Percentiles rank a stretch among this genome's conserved stretches.
Evolutionary conservation across 2,113 vertebrate genomes (phyloP).

Genomic region (Bufo bufo): DNA sequence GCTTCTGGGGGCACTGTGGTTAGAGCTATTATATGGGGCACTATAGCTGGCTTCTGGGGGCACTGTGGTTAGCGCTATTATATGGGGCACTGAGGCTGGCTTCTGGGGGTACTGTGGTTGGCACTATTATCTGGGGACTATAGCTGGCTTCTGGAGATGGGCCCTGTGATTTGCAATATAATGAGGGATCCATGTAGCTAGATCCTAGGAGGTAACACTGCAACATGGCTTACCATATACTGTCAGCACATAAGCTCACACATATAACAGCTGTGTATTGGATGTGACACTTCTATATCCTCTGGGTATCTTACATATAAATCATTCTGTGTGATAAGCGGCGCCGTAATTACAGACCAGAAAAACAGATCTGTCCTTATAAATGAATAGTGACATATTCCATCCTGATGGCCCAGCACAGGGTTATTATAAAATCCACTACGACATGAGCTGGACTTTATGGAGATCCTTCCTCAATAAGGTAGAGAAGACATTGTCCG

Average conservation of each 20-base stretch:
- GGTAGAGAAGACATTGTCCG: not conserved
- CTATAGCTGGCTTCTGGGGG: no score
- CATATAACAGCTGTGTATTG: not conserved
- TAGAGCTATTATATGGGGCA: no score
- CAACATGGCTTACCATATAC: no score
- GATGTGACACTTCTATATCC: not conserved
- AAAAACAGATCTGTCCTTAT: not conserved
- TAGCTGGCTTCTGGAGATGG: no score
- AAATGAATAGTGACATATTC: slow-evolving; percentile 18
- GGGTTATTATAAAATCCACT: not conserved
- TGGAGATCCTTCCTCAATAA: not conserved
- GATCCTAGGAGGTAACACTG: no score
- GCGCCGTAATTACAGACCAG: not conserved
- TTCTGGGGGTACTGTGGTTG: no score
- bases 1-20: no score
- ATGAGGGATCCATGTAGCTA: no score
- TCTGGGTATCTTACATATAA: not conserved
- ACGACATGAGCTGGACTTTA: not conserved
- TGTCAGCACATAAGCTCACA: not conserved
- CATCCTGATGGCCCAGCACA: not conserved
- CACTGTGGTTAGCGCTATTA: no score
- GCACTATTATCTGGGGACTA: no score
- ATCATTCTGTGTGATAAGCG: not conserved
- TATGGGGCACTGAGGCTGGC: no score
- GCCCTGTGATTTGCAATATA: no score